A percentile compares a stretch with the other conserved stretches of the same genome.
These are phyloP conservation scores for Gadus macrocephalus DNA, from an alignment of 2,113 vertebrate genomes.

Conservation along the genomic window DNA sequence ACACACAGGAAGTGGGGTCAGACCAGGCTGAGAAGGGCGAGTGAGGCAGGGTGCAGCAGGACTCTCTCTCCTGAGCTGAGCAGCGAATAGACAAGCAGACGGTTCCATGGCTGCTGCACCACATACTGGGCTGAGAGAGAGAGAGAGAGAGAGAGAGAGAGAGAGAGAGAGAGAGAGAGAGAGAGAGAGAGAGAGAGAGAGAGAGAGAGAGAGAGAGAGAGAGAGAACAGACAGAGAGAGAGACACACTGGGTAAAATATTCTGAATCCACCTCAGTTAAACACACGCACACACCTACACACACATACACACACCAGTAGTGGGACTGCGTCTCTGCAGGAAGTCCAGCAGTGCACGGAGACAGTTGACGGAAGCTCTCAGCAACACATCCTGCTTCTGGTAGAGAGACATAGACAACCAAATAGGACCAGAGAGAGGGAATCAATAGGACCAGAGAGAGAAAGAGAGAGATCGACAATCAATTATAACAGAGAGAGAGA, in stretches of 20 bases:
- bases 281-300: slow-evolving; percentile 12
- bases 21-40: slow-evolving; percentile 83
- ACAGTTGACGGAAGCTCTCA: slow-evolving; percentile 71
- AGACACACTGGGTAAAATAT: slow-evolving; percentile 21
- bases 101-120: slow-evolving; percentile 84
- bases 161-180: slow-evolving; percentile 15
- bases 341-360: slow-evolving; percentile 77
- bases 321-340: slow-evolving; percentile 65
- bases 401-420: slow-evolving; percentile 17
- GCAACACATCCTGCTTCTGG: slow-evolving; percentile 77
- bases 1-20: slow-evolving; percentile 33
- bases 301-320: slow-evolving; percentile 50
- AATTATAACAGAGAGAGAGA: neutral
- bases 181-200: slow-evolving; percentile 9
- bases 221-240: slow-evolving; percentile 8
- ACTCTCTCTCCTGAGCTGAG: slow-evolving; percentile 71
- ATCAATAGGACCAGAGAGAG: too few relatives aligned
- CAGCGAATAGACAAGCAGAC: slow-evolving; percentile 80
- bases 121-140: slow-evolving; percentile 71
- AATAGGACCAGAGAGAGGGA: neutral
- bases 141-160: slow-evolving; percentile 7
- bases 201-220: neutral
- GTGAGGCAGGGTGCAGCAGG: slow-evolving; percentile 79
- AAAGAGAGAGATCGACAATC: slow-evolving; percentile 16
- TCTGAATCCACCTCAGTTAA: neutral